Evolutionary conservation across 2,113 vertebrate genomes (phyloP).

Genomic region (Amia ocellicauda): DNA sequence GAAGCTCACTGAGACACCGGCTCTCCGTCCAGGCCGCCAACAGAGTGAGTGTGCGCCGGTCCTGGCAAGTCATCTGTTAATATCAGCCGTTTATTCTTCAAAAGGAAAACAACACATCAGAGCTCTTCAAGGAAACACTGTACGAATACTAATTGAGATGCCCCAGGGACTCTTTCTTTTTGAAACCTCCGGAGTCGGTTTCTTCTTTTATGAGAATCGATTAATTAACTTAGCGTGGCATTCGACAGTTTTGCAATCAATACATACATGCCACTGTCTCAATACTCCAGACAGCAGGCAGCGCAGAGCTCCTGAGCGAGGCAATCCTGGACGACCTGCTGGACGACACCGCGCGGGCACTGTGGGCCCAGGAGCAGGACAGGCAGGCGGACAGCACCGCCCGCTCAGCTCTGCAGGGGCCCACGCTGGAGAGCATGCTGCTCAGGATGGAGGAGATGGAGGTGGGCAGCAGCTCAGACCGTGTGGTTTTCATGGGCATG

Average conservation of each 20-base stretch:
- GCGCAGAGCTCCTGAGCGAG: conserved; percentile 48
- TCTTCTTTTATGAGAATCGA: too few relatives aligned
- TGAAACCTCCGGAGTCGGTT: too few relatives aligned
- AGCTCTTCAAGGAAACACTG: too few relatives aligned
- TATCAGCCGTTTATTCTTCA: too few relatives aligned
- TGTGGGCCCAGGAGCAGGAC: conserved; percentile 44
- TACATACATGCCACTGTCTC: too few relatives aligned
- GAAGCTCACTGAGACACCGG: conserved; percentile 29
- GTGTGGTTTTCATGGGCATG: too few relatives aligned
- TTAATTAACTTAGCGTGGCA: too few relatives aligned
- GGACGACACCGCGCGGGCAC: conserved; percentile 53
- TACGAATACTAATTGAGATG: too few relatives aligned
- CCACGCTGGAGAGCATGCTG: conserved; percentile 79
- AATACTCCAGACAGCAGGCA: conserved; percentile 54
- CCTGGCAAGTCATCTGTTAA: too few relatives aligned
- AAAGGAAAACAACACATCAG: too few relatives aligned
- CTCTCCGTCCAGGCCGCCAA: conserved; percentile 46
- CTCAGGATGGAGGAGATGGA: conserved; percentile 94
- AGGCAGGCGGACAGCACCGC: conserved; percentile 34
- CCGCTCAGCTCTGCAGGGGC: conserved; percentile 38
- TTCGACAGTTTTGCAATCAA: too few relatives aligned
- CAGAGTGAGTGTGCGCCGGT: conserved; percentile 32
- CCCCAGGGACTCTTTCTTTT: too few relatives aligned
- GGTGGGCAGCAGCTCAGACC: conserved; percentile 51
- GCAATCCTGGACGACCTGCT: conserved; percentile 59